Evolutionary conservation across 2,888 invertebrate genomes (phyloP), one percentile per base, ranked within the genome.

Genomic region (Anarsia innoxiella): DNA sequence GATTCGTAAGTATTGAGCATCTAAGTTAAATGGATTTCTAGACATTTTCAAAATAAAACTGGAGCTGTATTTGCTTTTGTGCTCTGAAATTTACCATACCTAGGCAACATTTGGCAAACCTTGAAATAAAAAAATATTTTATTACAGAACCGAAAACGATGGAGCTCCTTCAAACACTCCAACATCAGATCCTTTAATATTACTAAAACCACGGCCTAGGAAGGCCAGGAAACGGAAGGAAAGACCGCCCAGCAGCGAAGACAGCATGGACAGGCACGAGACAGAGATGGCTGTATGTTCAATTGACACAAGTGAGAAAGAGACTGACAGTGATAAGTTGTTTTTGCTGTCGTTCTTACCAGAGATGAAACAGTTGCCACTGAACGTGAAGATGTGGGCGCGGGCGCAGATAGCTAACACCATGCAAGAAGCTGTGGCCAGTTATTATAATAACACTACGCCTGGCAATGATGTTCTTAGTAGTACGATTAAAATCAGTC

Each of bases 371-470:
- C 77, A 76, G 46, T 45, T 84, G 13, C 82, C 82, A 0, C 42
- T 67, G 1, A 66, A 80, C 46, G 62, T 80, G 13, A 83, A 82
- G 58, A 83, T 84, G 83, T 84, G 84, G 84, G 76, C 72, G 32
- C 46, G 83, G 10, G 70, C 80, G 0, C 79, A 80, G 52, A 77
- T 84, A 38, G 82, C 84, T 0, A 77, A 66, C 34, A 53, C 77
- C 0, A 83, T 84, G 83, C 82, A 84, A 48, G 82, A 83, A 35
- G 84, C 84, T 0, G 80, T 83, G 1, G 52, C 55, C 1, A 63
- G 66, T 23, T 74, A 78, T 32, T 76, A 64, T 42, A 69, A 62
- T 29, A 69, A 75, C 35, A 62, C 60, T 0, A 52, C 49, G 19
- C 72, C 74, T 9, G 15, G 19, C 11, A n/a, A 12, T 19, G 3